These are phyloP conservation scores for Drosophila anomalata DNA, from an alignment of 2,888 invertebrate species.

Conservation along the genomic window DNA sequence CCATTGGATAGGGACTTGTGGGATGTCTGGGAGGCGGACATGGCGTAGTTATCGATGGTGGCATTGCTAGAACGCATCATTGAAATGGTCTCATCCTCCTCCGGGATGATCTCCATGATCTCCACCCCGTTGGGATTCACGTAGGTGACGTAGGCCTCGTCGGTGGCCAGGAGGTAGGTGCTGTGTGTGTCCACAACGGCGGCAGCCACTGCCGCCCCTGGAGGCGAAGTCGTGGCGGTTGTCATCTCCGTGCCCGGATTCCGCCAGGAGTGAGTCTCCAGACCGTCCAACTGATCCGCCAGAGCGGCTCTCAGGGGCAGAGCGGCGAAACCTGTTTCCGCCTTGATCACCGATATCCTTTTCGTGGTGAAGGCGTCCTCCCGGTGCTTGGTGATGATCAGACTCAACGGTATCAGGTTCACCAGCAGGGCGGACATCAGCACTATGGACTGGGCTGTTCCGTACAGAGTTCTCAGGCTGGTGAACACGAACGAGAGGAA, in stretches of 20 bases:
- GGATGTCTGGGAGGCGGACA: conserved; percentile 66
- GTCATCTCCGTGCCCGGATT: conserved; percentile 73
- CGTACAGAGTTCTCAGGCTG: conserved; percentile 82
- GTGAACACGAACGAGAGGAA: conserved; percentile 83
- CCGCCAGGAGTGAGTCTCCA: conserved; percentile 80
- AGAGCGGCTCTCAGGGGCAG: conserved; percentile 76
- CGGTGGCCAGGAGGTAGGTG: conserved; percentile 81
- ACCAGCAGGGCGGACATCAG: conserved; percentile 82
- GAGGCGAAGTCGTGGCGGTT: background rate
- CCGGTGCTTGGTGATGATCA: conserved; percentile 82
- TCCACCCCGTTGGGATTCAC: conserved; percentile 83
- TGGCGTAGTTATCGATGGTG: conserved; percentile 81
- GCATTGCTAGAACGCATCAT: conserved; percentile 82
- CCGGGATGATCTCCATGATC: conserved; percentile 84
- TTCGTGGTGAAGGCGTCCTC: conserved; percentile 81
- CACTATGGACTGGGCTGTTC: conserved; percentile 82
- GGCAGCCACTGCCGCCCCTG: conserved; percentile 60
- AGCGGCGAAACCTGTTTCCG: conserved; percentile 77
- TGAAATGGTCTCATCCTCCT: conserved; percentile 83
- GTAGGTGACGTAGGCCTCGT: conserved; percentile 81
- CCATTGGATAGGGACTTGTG: conserved; percentile 73
- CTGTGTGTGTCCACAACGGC: conserved; percentile 78
- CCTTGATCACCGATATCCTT: conserved; percentile 81
- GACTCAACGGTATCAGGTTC: conserved; percentile 82
- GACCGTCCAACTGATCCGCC: conserved; percentile 82